Evolutionary conservation across 2,888 invertebrate genomes (phyloP).

Genomic region (Xestobium rufovillosum): DNA sequence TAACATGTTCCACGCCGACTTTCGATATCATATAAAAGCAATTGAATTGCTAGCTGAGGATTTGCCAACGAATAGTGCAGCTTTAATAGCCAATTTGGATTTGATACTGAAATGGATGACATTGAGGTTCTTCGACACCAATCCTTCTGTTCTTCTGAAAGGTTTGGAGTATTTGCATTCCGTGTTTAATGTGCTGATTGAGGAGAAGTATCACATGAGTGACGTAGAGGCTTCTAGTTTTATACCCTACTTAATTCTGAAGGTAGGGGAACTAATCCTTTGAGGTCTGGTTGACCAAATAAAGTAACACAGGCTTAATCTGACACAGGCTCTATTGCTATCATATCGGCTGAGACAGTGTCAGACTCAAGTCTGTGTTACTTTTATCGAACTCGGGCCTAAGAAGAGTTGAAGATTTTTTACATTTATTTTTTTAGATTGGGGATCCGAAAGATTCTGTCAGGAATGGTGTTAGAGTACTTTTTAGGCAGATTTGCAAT

Average conservation of each 20-base stretch:
- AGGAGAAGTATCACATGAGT: constrained; percentile 74
- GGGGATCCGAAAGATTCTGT: constrained; percentile 96
- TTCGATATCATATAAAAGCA: constrained; percentile 89
- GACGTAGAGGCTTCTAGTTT: constrained; percentile 91
- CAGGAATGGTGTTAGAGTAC: constrained; percentile 76
- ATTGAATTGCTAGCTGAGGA: constrained; percentile 85
- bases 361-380: no score
- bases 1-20: constrained; percentile 94
- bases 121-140: constrained; percentile 95
- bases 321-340: no score
- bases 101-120: constrained; percentile 95
- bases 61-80: constrained; percentile 66
- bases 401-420: no score
- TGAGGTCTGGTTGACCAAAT: neutral
- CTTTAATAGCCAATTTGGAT: constrained; percentile 85
- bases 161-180: constrained; percentile 85
- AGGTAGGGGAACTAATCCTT: constrained; percentile 52
- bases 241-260: constrained; percentile 88
- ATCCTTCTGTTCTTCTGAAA: constrained; percentile 92
- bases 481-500: constrained; percentile 76
- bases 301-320: no score
- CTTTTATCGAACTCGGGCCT: no score
- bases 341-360: no score
- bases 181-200: constrained; percentile 74
- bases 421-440: no score